Evolutionary conservation across 2,888 invertebrate species (phyloP).

Genomic region (Xanthia icteritia): DNA sequence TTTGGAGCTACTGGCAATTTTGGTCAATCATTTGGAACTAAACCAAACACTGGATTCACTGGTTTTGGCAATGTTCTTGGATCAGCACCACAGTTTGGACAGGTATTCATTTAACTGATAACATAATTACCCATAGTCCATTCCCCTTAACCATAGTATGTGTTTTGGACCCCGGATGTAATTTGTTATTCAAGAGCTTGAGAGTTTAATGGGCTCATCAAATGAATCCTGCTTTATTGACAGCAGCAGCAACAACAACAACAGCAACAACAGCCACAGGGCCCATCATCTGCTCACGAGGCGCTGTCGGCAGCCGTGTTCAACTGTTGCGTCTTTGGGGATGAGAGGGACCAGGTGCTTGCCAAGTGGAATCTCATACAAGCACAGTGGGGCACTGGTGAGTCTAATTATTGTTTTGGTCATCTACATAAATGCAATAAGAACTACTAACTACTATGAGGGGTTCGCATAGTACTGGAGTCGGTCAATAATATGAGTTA

Average conservation of each 20-base stretch:
- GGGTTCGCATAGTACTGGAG: background rate
- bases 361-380: constrained; percentile 99
- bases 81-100: constrained; percentile 84
- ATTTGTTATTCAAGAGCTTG: background rate
- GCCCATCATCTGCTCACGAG: constrained; percentile 91
- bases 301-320: constrained; percentile 94
- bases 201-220: background rate
- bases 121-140: background rate
- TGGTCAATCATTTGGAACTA: constrained; percentile 87
- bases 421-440: background rate
- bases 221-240: constrained; percentile 1
- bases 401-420: constrained; percentile 61
- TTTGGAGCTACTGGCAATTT: constrained; percentile 84
- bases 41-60: constrained; percentile 86
- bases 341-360: constrained; percentile 98
- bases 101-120: constrained; percentile 72
- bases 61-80: constrained; percentile 86
- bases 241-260: constrained; percentile 60
- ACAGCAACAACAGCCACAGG: constrained; percentile 88
- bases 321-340: constrained; percentile 96
- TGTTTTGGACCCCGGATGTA: background rate
- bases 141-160: background rate
- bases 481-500: too few species aligned
- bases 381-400: constrained; percentile 96
- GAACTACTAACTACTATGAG: background rate